A percentile compares a stretch with the other conserved stretches of the same genome.
phyloP scores from a whole-genome alignment of 2,888 invertebrate genomes.

The Caprella mutica region DNA sequence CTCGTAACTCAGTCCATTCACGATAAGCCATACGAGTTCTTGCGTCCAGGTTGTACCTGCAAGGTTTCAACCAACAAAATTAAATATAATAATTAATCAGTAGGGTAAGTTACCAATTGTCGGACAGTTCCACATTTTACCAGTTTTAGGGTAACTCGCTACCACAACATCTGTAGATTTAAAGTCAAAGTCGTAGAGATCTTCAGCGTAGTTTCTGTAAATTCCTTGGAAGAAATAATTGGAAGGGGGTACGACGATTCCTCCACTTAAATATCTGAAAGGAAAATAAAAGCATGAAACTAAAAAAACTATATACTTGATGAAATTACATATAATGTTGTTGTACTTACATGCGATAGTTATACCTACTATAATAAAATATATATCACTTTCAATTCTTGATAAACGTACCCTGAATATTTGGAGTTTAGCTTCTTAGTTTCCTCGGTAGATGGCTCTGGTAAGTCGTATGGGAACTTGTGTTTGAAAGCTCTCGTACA shows the following conservation, averaged over 20 bases:
- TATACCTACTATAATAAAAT: too few species aligned
- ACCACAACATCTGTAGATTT: constrained; percentile 18
- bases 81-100: background rate
- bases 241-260: constrained; percentile 9
- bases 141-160: constrained; percentile 23
- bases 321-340: too few species aligned
- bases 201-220: constrained; percentile 17
- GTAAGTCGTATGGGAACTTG: too few species aligned
- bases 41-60: constrained; percentile 22
- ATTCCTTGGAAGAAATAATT: constrained; percentile 23
- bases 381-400: too few species aligned
- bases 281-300: too few species aligned
- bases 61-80: too few species aligned
- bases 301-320: too few species aligned
- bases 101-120: background rate
- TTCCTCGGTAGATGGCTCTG: too few species aligned
- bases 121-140: background rate
- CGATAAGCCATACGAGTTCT: constrained; percentile 16
- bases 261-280: constrained; percentile 15
- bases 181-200: constrained; percentile 7
- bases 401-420: too few species aligned
- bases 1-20: constrained; percentile 14
- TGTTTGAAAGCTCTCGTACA: too few species aligned
- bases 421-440: too few species aligned
- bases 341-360: too few species aligned